These are phyloP conservation scores for Acestrorhynchus altus DNA, from an alignment of 2,797 vertebrate genomes.

Conservation along the genomic window DNA sequence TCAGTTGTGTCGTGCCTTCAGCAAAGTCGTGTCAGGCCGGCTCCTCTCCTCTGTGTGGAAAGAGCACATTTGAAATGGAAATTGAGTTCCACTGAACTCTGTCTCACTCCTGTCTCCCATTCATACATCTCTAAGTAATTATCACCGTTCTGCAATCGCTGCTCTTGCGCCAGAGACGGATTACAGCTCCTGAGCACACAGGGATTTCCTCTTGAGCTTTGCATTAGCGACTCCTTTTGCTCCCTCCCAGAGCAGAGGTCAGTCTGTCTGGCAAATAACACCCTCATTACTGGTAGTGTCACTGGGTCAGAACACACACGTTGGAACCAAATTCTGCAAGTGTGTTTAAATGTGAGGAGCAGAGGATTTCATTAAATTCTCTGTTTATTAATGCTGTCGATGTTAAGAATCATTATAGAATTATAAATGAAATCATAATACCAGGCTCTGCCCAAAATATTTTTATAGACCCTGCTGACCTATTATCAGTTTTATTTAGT, in stretches of 20 bases:
- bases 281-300: slow-evolving; percentile 22
- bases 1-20: slow-evolving; percentile 12
- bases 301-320: background rate
- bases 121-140: slow-evolving; percentile 43
- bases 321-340: background rate
- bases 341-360: background rate
- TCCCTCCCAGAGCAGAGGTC: slow-evolving; percentile 25
- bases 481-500: no score
- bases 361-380: background rate
- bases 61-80: slow-evolving; percentile 51
- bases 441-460: no score
- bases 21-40: slow-evolving; percentile 9
- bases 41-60: background rate
- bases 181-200: slow-evolving; percentile 14
- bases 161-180: slow-evolving; percentile 15
- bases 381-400: no score
- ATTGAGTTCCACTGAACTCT: slow-evolving; percentile 41
- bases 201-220: slow-evolving; percentile 13
- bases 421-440: no score
- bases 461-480: no score
- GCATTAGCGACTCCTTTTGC: slow-evolving; percentile 30
- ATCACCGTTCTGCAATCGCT: slow-evolving; percentile 33
- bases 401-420: no score
- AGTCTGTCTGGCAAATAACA: slow-evolving; percentile 34
- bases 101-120: slow-evolving; percentile 29